phyloP scores from a whole-genome alignment of 2,888 invertebrate species.

The Campaea margaritaria region DNA sequence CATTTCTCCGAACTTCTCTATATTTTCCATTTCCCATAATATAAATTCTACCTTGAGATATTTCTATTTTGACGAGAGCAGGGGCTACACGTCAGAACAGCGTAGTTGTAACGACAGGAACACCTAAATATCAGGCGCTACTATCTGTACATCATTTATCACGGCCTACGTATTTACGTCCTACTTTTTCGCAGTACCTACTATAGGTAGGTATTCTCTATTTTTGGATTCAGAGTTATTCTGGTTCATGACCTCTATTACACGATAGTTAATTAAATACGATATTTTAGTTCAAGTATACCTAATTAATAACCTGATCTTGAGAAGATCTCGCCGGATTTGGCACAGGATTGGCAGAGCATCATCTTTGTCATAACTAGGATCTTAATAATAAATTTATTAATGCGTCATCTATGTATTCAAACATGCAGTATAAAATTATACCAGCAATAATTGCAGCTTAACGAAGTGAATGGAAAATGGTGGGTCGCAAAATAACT shows the following conservation, averaged over 20 bases:
- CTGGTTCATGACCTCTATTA: slow-evolving; percentile 31
- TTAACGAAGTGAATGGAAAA: not conserved
- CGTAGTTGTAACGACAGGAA: slow-evolving; percentile 22
- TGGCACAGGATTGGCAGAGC: slow-evolving; percentile 14
- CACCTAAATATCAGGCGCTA: slow-evolving; percentile 25
- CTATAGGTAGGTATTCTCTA: slow-evolving; percentile 24
- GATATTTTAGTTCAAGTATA: slow-evolving; percentile 12
- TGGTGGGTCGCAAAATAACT: too few species aligned
- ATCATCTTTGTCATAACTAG: slow-evolving; percentile 16
- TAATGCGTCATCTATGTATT: not conserved
- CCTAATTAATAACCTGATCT: slow-evolving; percentile 7
- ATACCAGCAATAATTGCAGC: not conserved
- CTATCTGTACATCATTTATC: slow-evolving; percentile 30
- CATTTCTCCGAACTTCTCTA: slow-evolving; percentile 11
- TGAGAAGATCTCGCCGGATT: slow-evolving; percentile 14
- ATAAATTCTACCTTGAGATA: slow-evolving; percentile 13
- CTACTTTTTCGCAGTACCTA: slow-evolving; percentile 25
- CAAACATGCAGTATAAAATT: slow-evolving; percentile 1
- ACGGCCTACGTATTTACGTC: slow-evolving; percentile 30
- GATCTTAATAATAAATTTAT: slow-evolving; percentile 1
- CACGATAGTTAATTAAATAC: slow-evolving; percentile 23
- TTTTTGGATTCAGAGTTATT: slow-evolving; percentile 32
- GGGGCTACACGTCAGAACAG: slow-evolving; percentile 16
- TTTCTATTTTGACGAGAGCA: slow-evolving; percentile 20
- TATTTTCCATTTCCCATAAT: slow-evolving; percentile 3